Conservation (phyloP, 2,888 invertebrate genomes). For the Atrina japonica region DNA sequence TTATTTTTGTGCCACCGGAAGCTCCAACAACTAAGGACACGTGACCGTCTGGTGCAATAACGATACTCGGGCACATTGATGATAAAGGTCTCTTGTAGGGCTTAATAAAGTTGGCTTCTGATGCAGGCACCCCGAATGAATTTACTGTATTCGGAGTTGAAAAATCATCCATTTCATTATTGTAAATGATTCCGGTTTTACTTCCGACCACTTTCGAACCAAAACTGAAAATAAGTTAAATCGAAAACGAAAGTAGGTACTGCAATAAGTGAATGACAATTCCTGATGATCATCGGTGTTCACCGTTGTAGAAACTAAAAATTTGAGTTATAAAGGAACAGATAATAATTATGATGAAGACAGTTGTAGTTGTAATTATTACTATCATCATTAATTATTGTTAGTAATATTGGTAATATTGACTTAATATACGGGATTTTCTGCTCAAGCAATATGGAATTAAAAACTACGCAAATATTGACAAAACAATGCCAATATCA, state of each 20-base stretch:
- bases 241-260: neutral
- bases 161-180: conserved; percentile 96
- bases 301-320: neutral
- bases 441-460: no score
- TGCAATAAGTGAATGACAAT: neutral
- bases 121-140: conserved; percentile 83
- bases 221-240: conserved; percentile 85
- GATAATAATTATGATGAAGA: no score
- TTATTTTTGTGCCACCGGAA: conserved; percentile 95
- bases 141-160: conserved; percentile 84
- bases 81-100: conserved; percentile 93
- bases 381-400: no score
- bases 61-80: conserved; percentile 93
- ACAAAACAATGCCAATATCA: no score
- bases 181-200: conserved; percentile 90
- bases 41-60: conserved; percentile 85
- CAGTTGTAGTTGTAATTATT: no score
- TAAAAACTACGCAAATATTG: no score
- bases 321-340: no score
- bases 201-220: conserved; percentile 85
- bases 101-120: conserved; percentile 90
- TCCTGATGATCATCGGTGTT: no score
- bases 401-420: no score
- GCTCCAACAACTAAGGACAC: conserved; percentile 89
- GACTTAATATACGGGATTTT: no score